phyloP scores from a whole-genome alignment of 2,113 vertebrate species.

The Danionella cerebrum region DNA sequence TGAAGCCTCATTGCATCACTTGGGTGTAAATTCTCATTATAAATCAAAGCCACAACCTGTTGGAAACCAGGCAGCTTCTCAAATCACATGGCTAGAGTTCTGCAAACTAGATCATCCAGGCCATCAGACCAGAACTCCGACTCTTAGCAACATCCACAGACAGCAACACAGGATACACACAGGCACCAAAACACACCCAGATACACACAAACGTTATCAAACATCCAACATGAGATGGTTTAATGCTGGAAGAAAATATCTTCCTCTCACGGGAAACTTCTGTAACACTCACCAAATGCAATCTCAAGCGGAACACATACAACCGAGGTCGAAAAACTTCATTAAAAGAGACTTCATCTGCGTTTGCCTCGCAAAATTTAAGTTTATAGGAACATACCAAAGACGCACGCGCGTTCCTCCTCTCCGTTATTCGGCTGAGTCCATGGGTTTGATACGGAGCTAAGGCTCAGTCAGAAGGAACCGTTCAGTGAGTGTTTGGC shows the following conservation, averaged over 20 bases:
- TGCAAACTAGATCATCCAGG: slow-evolving; percentile 12
- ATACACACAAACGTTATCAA: not conserved
- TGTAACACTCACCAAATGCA: not conserved
- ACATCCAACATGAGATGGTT: not conserved
- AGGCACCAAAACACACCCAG: not conserved
- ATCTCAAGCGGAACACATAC: not conserved
- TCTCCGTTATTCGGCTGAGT: slow-evolving; percentile 3
- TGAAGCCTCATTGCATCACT: not conserved
- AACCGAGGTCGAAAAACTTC: no score
- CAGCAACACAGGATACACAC: not conserved
- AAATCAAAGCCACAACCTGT: not conserved
- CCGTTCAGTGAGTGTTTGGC: not conserved
- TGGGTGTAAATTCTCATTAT: not conserved
- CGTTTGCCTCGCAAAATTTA: not conserved
- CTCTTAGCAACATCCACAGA: slow-evolving; percentile 14
- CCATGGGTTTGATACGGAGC: slow-evolving; percentile 1
- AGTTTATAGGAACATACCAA: not conserved
- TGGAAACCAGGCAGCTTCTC: not conserved
- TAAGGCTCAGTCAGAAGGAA: not conserved
- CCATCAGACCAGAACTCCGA: not conserved
- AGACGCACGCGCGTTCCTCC: not conserved
- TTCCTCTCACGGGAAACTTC: no score
- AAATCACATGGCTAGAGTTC: not conserved
- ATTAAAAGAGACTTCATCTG: no score
- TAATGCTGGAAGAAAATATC: not conserved